These are phyloP conservation scores for Odontamblyopus lacepedii DNA, from an alignment of 2,797 vertebrate species.

Conservation along the genomic window DNA sequence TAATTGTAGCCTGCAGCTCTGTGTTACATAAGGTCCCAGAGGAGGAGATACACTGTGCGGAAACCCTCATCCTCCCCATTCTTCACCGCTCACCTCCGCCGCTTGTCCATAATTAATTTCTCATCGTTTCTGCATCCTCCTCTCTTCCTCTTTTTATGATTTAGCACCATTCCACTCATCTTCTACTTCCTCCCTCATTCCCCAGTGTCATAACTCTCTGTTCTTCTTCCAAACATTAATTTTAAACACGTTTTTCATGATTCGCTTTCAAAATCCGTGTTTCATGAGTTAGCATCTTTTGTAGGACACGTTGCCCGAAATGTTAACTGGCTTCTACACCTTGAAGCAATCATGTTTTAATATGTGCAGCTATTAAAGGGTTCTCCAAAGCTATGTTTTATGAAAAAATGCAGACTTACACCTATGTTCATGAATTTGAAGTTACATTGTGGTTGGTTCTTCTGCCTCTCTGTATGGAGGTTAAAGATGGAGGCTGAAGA, in stretches of 20 bases:
- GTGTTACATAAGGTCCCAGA: conserved; percentile 39
- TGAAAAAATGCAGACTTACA: background rate
- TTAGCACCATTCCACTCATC: conserved; percentile 15
- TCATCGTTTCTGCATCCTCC: conserved; percentile 21
- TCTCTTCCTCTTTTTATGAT: conserved; percentile 15
- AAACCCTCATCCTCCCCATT: conserved; percentile 16
- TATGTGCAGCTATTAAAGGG: background rate
- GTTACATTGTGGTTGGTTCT: background rate
- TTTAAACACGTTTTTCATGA: background rate
- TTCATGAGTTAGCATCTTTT: background rate
- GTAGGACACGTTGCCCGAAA: background rate
- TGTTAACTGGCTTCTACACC: background rate
- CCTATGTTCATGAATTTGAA: background rate
- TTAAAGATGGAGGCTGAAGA: too few species aligned
- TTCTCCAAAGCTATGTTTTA: background rate
- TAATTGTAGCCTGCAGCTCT: conserved; percentile 28
- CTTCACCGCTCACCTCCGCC: conserved; percentile 26
- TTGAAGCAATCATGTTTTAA: background rate
- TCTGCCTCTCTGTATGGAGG: too few species aligned
- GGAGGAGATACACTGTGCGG: conserved; percentile 20
- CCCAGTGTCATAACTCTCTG: conserved; percentile 2
- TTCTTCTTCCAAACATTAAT: background rate
- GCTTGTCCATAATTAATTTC: conserved; percentile 42
- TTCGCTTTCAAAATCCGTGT: background rate
- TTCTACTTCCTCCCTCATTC: conserved; percentile 15